Base-by-base conservation (phyloP, 2,113 vertebrate genomes). In the Ochotona princeps region DNA sequence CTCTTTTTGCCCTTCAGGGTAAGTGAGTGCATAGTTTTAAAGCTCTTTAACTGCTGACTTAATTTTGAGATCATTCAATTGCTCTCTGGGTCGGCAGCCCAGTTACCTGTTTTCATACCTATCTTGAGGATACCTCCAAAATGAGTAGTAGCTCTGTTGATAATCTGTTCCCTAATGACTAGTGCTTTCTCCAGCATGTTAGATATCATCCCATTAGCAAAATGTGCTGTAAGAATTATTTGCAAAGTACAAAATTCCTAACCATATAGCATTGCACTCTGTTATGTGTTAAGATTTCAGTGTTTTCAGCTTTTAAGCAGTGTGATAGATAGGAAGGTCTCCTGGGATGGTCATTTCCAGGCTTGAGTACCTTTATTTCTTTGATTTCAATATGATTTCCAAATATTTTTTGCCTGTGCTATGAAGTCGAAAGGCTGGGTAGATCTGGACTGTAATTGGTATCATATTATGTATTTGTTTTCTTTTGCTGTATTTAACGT, bases 1-100 rank as follows among this genome's bases (percentile, higher is more conserved):
- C 99, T 61, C 99, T 99, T 44, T 99, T 99, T 92, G 99, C 99
- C 92, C 96, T 99, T 5, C 99, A 99, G 98, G 99, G 99, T 99
- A 90, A 96, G 94, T 88, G 30, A 79, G n/a, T 69, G 13, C 21
- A 38, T 84, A 73, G n/a, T 72, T 66, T 83, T 94, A 47, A 23
- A 83, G 11, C 47, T 81, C 93, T 70, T 15, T 3, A 69, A 7
- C 94, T 81, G 83, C 21, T 78, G 21, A 87, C 32, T 87, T 93
- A 79, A 82, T n/a, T 20, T 87, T 30, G 20, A 63, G 44, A 72
- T 86, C 61, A 83, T 63, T 88, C 61, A 25, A 0, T 92, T 91
- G 67, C 44, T 87, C 15, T 78, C 76, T 87, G 61, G 28, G 20
- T 87, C 89, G 73, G 57, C 78, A 84, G 73, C 63, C 73, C 26